Evolutionary conservation across 2,113 vertebrate species (phyloP), one percentile per base, ranked within the genome.

Genomic region (Ciconia maguari): DNA sequence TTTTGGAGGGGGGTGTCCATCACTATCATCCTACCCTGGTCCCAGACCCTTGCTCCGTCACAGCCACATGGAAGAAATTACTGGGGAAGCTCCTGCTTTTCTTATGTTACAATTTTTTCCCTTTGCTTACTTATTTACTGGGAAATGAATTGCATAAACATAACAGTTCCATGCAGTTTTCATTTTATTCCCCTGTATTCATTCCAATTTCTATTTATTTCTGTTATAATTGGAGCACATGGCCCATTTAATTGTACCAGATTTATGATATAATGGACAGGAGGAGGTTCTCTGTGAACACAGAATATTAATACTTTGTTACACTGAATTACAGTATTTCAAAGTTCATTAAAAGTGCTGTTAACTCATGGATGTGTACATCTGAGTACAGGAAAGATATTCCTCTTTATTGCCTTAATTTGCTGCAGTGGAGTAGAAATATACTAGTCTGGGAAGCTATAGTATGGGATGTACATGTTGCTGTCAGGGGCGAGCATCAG

Each of bases 201-300:
- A 36, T 93, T 91, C 70, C 57, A 60, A 38, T 96, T 85, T 83
- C 74, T 94, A 29, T 96, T 96, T 92, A 94, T 94, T 93, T 94
- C 69, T 70, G 24, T 87, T 89, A 66, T 83, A 95, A 93, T 96
- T 93, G 93, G 38, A 94, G 84, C 41, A 51, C 87, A 70, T 2
- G 34, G 82, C 92, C 91, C 89, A 90, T 95, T 95, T 94, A 95
- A 90, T 96, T 93, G 72, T 68, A 81, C 75, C 26, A 83, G 88
- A 88, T 95, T 95, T 93, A 93, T 79, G 80, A 90, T 75, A 77
- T 85, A 94, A 87, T 38, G 75, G 94, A 87, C 55, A 68, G 64
- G 55, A 84, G 86, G 81, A 78, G 85, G 51, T 84, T 93, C 83
- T 94, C 41, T 87, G 48, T 90, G 87, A 96, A 69, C 38, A n/a